These are phyloP conservation scores for Cylloceria caligata DNA, from an alignment of 2,888 invertebrate species.

Conservation along the genomic window DNA sequence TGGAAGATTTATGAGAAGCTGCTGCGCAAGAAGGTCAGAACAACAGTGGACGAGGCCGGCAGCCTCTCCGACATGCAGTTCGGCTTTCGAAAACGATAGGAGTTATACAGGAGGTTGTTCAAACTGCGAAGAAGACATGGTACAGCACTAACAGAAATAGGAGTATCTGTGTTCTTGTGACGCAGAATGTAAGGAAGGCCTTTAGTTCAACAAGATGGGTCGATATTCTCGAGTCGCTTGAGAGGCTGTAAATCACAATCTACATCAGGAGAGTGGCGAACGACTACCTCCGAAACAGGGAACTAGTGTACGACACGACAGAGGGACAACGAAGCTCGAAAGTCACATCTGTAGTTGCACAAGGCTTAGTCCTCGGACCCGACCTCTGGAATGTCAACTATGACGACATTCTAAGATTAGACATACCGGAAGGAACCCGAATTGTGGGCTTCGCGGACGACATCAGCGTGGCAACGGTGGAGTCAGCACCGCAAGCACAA, in stretches of 20 bases:
- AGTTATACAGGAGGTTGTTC: neutral
- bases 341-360: conserved; percentile 30
- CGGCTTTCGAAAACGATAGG: neutral
- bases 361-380: conserved; percentile 27
- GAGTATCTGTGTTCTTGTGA: too few relatives aligned
- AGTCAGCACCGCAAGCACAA: too few relatives aligned
- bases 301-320: conserved; percentile 32
- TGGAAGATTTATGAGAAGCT: neutral
- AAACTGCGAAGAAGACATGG: neutral
- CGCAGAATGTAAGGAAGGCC: too few relatives aligned
- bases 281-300: conserved; percentile 25
- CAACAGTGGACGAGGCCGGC: neutral
- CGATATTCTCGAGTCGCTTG: neutral
- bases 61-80: neutral
- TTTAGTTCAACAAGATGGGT: too few relatives aligned
- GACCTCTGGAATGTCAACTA: conserved; percentile 52
- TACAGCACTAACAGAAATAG: too few relatives aligned
- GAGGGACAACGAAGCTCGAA: neutral
- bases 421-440: neutral
- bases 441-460: conserved; percentile 26
- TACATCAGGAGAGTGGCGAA: conserved; percentile 26
- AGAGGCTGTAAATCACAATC: neutral
- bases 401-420: conserved; percentile 14
- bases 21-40: neutral
- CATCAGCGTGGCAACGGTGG: conserved; percentile 7